phyloP scores from a whole-genome alignment of 2,113 vertebrate species.

The Numenius arquata region DNA sequence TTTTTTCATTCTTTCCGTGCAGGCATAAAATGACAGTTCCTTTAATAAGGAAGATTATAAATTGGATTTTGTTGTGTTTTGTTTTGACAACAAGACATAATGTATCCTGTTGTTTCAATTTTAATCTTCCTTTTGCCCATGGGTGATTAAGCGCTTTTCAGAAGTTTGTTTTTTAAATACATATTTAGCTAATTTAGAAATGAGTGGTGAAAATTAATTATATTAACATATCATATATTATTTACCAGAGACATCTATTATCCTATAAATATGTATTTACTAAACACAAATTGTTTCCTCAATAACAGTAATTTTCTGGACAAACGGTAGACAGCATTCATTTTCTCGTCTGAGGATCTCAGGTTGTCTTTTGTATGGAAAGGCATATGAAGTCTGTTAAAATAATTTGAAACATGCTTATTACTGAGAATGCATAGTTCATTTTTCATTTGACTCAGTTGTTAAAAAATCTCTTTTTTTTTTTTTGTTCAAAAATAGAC shows the following conservation, averaged over 20 bases:
- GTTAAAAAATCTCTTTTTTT: background rate
- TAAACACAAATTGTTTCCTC: conserved; percentile 5
- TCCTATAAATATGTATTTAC: conserved; percentile 16
- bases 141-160: conserved; percentile 25
- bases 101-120: conserved; percentile 33
- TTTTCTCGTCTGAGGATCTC: background rate
- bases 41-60: conserved; percentile 20
- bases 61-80: conserved; percentile 14
- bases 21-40: background rate
- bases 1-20: background rate
- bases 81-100: conserved; percentile 24
- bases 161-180: conserved; percentile 40
- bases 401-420: background rate
- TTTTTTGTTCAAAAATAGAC: background rate
- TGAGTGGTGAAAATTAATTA: conserved; percentile 7
- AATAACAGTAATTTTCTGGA: background rate
- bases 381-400: background rate
- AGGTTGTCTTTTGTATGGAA: background rate
- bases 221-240: conserved; percentile 37
- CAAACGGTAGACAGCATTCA: background rate
- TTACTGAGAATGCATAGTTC: background rate
- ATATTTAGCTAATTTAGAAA: conserved; percentile 50
- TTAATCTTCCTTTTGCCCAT: conserved; percentile 25
- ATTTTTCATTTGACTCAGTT: background rate
- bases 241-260: conserved; percentile 37